phyloP scores from a whole-genome alignment of 2,888 invertebrate species.

The Ferrisia virgata region DNA sequence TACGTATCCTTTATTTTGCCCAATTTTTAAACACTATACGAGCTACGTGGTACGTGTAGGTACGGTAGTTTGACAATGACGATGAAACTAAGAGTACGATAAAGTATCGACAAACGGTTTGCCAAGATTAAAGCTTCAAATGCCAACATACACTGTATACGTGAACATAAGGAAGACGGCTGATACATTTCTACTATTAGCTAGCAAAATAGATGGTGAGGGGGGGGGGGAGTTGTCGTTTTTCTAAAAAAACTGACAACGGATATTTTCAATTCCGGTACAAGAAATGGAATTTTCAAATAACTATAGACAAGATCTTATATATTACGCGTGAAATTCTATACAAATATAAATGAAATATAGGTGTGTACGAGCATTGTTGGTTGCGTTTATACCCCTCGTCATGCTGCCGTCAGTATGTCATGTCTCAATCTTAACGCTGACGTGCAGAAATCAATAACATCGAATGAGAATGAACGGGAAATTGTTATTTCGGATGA shows the following conservation, averaged over 20 bases:
- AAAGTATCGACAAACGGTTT: not conserved
- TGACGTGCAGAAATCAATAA: conserved; percentile 29
- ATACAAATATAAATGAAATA: no score
- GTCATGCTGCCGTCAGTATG: not conserved
- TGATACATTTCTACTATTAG: no score
- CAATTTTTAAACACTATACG: not conserved
- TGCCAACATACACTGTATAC: not conserved
- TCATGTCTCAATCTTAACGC: not conserved
- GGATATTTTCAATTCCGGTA: conserved; percentile 14
- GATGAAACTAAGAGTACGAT: not conserved
- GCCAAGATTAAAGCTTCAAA: not conserved
- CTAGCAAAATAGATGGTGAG: no score
- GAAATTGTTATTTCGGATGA: not conserved
- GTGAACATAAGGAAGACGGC: no score
- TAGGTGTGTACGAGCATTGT: not conserved
- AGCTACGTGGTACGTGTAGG: not conserved
- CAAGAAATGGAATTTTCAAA: conserved; percentile 27
- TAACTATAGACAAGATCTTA: conserved; percentile 7
- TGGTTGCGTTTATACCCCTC: not conserved
- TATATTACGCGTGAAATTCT: no score
- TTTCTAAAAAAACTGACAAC: conserved; percentile 9
- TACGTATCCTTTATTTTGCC: no score
- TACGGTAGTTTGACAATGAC: no score
- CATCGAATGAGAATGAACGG: conserved; percentile 1
- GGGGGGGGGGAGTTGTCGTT: not conserved